Evolutionary conservation across 2,113 vertebrate species (phyloP).

Genomic region (Crotalus horridus): DNA sequence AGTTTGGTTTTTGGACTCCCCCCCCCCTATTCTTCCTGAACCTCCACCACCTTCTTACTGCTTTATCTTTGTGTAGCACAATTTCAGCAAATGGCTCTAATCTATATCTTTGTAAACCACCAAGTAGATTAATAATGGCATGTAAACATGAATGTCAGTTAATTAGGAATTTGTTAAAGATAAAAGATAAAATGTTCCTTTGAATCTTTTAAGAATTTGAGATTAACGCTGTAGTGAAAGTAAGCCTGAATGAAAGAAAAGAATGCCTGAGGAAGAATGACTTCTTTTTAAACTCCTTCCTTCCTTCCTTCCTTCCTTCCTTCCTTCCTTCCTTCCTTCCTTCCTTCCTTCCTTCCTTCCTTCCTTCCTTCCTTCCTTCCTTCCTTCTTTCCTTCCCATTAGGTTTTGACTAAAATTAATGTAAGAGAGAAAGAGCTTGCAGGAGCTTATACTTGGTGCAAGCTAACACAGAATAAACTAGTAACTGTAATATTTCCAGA

Average conservation of each 20-base stretch:
- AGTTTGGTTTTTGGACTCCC: background rate
- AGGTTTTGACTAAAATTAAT: background rate
- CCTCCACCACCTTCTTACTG: no score
- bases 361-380: background rate
- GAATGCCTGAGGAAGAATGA: background rate
- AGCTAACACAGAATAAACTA: background rate
- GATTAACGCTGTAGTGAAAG: background rate
- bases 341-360: no score
- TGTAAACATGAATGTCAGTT: background rate
- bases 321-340: no score
- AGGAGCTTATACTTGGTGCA: background rate
- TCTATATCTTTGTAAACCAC: background rate
- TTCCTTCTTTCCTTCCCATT: background rate
- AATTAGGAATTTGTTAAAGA: slow-evolving; percentile 3
- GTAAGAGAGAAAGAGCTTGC: background rate
- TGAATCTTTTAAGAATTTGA: background rate
- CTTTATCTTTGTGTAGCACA: background rate
- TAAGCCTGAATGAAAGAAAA: background rate
- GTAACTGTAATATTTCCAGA: background rate
- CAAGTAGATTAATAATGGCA: slow-evolving; percentile 1
- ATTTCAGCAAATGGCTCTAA: background rate
- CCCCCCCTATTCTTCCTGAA: background rate
- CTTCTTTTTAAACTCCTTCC: background rate
- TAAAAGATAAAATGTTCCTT: background rate
- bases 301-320: no score